Percentiles rank a stretch among this genome's conserved stretches.
These are phyloP conservation scores for Eupithecia centaureata DNA, from an alignment of 2,888 invertebrate genomes.

Conservation along the genomic window DNA sequence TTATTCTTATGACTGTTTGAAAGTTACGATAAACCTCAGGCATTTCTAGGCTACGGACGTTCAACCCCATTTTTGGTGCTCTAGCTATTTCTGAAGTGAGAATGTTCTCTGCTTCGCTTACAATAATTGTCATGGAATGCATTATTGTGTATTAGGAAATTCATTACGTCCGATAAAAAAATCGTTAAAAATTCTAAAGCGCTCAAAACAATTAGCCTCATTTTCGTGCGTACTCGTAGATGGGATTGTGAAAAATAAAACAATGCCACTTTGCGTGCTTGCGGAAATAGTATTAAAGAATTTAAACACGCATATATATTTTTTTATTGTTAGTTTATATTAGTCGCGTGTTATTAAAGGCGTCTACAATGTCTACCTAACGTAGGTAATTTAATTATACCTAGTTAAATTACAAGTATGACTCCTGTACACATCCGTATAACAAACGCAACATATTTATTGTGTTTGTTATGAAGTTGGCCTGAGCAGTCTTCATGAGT, in stretches of 20 bases:
- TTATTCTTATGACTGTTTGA: too few relatives aligned
- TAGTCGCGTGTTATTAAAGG: slow-evolving; percentile 40
- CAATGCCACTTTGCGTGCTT: slow-evolving; percentile 44
- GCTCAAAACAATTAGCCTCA: slow-evolving; percentile 39
- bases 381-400: too few relatives aligned
- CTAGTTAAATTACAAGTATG: slow-evolving; percentile 21
- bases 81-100: not conserved
- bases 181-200: slow-evolving; percentile 21
- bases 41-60: not conserved
- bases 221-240: slow-evolving; percentile 39
- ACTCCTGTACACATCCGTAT: slow-evolving; percentile 18
- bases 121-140: not conserved
- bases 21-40: not conserved
- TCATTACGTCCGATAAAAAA: slow-evolving; percentile 1
- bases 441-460: not conserved
- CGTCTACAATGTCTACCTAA: slow-evolving; percentile 1
- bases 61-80: not conserved
- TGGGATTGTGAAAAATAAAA: slow-evolving; percentile 43
- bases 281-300: slow-evolving; percentile 39
- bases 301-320: slow-evolving; percentile 41
- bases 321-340: slow-evolving; percentile 43
- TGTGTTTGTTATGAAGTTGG: slow-evolving; percentile 14
- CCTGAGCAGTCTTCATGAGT: slow-evolving; percentile 13
- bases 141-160: not conserved
- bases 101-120: not conserved